phyloP scores from a whole-genome alignment of 2,888 invertebrate genomes.

The Galeopsomyia nigrocyanea region DNA sequence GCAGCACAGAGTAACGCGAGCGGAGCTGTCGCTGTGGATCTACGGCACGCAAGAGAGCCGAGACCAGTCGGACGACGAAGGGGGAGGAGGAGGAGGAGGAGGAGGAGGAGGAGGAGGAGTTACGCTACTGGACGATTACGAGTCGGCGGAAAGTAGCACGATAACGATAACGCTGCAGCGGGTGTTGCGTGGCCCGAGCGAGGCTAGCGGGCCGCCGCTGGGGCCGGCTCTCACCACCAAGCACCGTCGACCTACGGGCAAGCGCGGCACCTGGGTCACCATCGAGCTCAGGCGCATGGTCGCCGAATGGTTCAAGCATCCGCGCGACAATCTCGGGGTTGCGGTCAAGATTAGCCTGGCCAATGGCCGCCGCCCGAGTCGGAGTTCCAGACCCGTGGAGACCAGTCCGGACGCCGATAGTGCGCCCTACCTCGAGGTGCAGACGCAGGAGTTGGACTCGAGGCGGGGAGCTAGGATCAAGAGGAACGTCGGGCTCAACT shows the following conservation, averaged over 20 bases:
- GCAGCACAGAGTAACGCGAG: conserved; percentile 78
- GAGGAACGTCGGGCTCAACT: conserved; percentile 85
- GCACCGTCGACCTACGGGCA: conserved; percentile 64
- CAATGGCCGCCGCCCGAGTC: conserved; percentile 68
- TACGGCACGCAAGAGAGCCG: conserved; percentile 65
- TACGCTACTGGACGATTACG: conserved; percentile 3
- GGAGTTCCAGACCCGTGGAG: conserved; percentile 74
- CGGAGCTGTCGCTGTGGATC: conserved; percentile 79
- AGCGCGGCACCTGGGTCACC: conserved; percentile 79
- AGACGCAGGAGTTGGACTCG: conserved; percentile 71
- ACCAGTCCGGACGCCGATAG: conserved; percentile 76
- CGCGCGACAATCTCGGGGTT: conserved; percentile 82
- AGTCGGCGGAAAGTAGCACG: conserved; percentile 34
- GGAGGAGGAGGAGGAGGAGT: conserved; percentile 45
- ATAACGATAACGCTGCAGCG: conserved; percentile 70
- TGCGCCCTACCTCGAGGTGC: conserved; percentile 75
- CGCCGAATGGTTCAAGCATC: conserved; percentile 82
- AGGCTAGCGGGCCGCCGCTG: conserved; percentile 59
- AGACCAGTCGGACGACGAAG: conserved; percentile 27
- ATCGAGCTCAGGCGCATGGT: conserved; percentile 83
- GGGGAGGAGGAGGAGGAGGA: conserved; percentile 44
- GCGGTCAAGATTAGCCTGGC: conserved; percentile 75
- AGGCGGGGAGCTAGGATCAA: conserved; percentile 77
- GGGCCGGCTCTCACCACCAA: conserved; percentile 64
- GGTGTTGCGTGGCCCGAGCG: conserved; percentile 70